Evolutionary conservation across 1,140 invertebrate genomes (phyloP).

Genomic region (Leguminivora glycinivorella): DNA sequence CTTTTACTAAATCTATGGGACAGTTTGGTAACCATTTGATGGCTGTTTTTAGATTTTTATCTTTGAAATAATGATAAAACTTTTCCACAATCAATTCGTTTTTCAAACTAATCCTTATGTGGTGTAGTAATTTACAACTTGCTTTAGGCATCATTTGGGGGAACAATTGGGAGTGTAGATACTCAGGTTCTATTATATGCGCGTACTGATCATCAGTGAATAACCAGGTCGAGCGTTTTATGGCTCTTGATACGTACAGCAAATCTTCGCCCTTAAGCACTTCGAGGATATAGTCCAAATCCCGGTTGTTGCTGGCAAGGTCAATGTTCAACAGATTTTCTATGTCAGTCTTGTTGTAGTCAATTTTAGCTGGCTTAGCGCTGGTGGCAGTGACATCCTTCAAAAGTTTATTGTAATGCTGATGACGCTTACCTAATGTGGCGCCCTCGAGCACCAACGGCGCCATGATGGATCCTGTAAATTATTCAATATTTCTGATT

Average conservation of each 20-base stretch:
- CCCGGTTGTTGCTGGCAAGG: constrained; percentile 25
- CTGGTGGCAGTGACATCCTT: background rate
- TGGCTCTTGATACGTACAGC: constrained; percentile 30
- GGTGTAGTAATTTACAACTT: constrained; percentile 23
- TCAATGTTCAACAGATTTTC: constrained; percentile 32
- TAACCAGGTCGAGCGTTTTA: constrained; percentile 28
- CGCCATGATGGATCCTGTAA: constrained; percentile 21
- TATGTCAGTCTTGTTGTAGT: constrained; percentile 21
- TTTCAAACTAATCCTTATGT: constrained; percentile 28
- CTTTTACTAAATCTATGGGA: background rate
- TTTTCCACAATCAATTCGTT: constrained; percentile 8
- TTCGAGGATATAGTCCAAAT: constrained; percentile 32
- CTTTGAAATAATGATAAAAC: constrained; percentile 27
- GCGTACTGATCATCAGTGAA: constrained; percentile 25
- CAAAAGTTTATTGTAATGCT: constrained; percentile 28
- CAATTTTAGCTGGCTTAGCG: background rate
- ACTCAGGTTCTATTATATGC: constrained; percentile 30
- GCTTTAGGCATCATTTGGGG: constrained; percentile 33
- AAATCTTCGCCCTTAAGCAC: constrained; percentile 30
- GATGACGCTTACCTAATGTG: constrained; percentile 28
- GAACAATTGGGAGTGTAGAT: constrained; percentile 23
- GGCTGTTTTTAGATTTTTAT: constrained; percentile 16
- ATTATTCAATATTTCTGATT: background rate
- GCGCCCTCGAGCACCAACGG: constrained; percentile 24
- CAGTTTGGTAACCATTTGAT: constrained; percentile 30